Evolutionary conservation across 2,797 vertebrate species (phyloP), one percentile per base, ranked within the genome.

Genomic region (Bovichtus diacanthus): DNA sequence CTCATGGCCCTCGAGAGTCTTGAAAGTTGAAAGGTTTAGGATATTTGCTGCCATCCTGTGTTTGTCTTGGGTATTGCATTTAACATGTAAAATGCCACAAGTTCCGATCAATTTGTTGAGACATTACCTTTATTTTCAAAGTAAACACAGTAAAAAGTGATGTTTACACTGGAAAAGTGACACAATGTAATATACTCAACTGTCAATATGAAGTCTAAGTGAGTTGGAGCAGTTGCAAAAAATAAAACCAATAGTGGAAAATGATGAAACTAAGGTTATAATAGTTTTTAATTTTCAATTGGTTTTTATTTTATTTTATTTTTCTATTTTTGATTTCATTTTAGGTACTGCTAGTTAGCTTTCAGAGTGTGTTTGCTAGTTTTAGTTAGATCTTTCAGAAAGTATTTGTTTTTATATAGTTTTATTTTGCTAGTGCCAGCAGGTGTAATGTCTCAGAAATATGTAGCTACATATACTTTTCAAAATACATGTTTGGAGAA

Each of bases 1-100:
- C 38, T 49, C 4, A 36, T 5, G 29, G 7, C 39, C 13, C 16
- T 67, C 3, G n/a, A 3, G 21, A 23, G 6, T 2, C 7, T 10
- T 55, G 19, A n/a, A n/a, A n/a, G n/a, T 11, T 59, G 3, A 34
- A 31, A 23, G 15, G 4, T 55, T 34, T 18, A 9, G 19, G 63
- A 56, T 62, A 27, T 86, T 58, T 92, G 84, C 89, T 81, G 76
- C 89, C 90, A 87, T 70, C 92, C 82, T 70, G 85, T 85, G 93
- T 41, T 76, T 1, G 12, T 62, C 3, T 0, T 13, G 4, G 44
- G 71, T 60, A 85, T 50, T 86, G 41, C 81, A 85, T 1, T 7
- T 3, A 15, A 54, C 1, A 15, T 23, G 23, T 13, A 13, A 61
- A 50, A 21, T 4, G 6, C 0, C 9, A 19, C 31, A 47, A 9